Evolutionary conservation across 2,113 vertebrate species (phyloP), one percentile per base, ranked within the genome.

Genomic region (Peromyscus polionotus): DNA sequence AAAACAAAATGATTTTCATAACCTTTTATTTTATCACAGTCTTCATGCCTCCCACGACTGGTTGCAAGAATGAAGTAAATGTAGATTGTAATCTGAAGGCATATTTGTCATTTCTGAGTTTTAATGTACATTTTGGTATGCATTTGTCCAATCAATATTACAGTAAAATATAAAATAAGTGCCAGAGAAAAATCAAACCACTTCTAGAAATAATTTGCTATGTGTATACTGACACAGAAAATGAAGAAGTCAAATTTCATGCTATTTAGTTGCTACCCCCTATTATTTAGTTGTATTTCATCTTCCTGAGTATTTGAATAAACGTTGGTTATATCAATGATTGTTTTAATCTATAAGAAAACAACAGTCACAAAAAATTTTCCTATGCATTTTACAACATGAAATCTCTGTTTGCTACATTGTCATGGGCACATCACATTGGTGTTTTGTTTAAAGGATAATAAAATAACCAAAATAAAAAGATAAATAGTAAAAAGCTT

Each of bases 371-470:
- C n/a, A 94, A 91, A 54, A 24, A 51, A 76, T 79, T 93, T 83
- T 89, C 1, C 8, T 42, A 2, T 57, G 91, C 24, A 45, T 95
- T 88, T 94, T 70, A 26, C 19, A 90, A 57, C 20, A 92, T 45
- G 17, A 80, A 97, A 92, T 80, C 9, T 70, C 61, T 96, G 70
- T 90, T 81, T 76, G 84, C n/a, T 48, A 65, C 16, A 87, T 75
- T 94, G 57, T 75, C 36, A 70, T 57, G 36, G n/a, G 17, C 1
- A 79, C 36, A 72, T 80, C 1, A 79, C 36, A 72, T 80, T 97
- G 70, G 75, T 84, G 79, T 83, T 93, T 95, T 79, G 42, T 93
- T 97, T 95, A 51, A 84, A 95, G 86, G 24, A n/a, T 98, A 83
- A 81, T 77, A 75, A 97, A 91, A 90, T 94, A 95, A 77, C 33